Evolutionary conservation across 2,797 vertebrate genomes (phyloP), one percentile per base, ranked within the genome.

Genomic region (Leptoclinus maculatus): DNA sequence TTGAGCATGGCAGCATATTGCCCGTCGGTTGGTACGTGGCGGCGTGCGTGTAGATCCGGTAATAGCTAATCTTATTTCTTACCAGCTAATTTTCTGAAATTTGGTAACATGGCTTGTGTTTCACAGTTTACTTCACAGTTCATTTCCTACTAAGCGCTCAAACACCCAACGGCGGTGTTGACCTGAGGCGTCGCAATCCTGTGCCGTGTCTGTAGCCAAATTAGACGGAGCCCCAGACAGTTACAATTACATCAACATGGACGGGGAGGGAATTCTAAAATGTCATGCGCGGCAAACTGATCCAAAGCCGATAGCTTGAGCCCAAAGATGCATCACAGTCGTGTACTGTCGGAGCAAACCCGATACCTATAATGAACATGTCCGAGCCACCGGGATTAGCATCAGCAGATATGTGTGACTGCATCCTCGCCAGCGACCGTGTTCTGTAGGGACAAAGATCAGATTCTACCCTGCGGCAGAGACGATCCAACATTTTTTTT

Each of bases 61-160:
- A 38, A 71, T 19, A 25, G 66, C 36, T 88, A 80, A 88, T 87
- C 86, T 65, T 21, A 60, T 90, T 90, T 78, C 65, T 51, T 25
- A 64, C 63, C 1, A 17, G 58, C 66, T 82, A 27, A 83, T 85
- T 80, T 74, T 60, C 43, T 45, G 8, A 62, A 69, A 69, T 71
- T 74, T 82, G 71, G 51, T 74, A 2, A 8, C 72, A 51, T n/a
- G 72, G 67, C 64, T 89, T 36, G 25, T 67, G 82, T 87, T 84
- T 84, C 82, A 58, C 38, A 5, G 75, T 84, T 82, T 85, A 83
- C 67, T 85, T 73, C 78, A 41, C 62, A 83, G 77, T 74, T 80
- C 47, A 85, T 91, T 81, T 84, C 38, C 53, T 79, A 79, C 51
- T 23, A 13, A 73, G 39, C n/a, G 0, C 68, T 77, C 68, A 77